Conservation (phyloP, 1,140 invertebrate species). For the Zophobas morio region DNA sequence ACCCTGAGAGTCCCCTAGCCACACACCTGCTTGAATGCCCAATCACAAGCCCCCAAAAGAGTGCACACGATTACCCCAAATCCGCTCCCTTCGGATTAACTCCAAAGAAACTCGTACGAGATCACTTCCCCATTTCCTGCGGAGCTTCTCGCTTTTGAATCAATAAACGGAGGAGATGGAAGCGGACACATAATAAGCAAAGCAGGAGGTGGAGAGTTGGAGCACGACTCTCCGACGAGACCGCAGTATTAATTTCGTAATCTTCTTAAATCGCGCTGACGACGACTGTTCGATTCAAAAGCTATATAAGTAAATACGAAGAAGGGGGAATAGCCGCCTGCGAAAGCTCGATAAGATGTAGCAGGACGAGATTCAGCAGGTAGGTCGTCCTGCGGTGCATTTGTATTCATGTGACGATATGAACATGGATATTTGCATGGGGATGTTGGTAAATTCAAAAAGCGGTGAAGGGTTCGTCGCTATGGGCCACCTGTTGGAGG, state of each 20-base stretch:
- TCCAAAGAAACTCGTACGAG: slow-evolving; percentile 3
- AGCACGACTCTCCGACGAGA: not conserved
- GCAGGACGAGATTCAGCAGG: not conserved
- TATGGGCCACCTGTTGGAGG: slow-evolving; percentile 25
- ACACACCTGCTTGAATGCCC: too few species aligned
- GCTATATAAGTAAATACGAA: slow-evolving; percentile 43
- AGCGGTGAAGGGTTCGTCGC: not conserved
- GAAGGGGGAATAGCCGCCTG: slow-evolving; percentile 31
- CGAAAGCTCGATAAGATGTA: slow-evolving; percentile 48
- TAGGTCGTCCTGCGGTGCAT: not conserved
- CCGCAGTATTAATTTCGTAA: slow-evolving; percentile 52
- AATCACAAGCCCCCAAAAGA: not conserved
- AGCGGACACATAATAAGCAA: slow-evolving; percentile 17
- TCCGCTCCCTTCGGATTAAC: not conserved
- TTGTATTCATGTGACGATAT: not conserved
- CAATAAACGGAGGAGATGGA: slow-evolving; percentile 2
- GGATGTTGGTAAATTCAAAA: slow-evolving; percentile 19
- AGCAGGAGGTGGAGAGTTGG: slow-evolving; percentile 4
- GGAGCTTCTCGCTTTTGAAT: not conserved
- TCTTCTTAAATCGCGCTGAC: slow-evolving; percentile 53
- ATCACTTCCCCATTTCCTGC: not conserved
- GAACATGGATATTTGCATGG: slow-evolving; percentile 8
- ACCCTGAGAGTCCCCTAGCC: too few species aligned
- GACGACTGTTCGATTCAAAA: slow-evolving; percentile 51
- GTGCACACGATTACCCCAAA: not conserved